These are phyloP conservation scores for Andrena hattorfiana DNA, from an alignment of 2,888 invertebrate genomes.

Conservation along the genomic window DNA sequence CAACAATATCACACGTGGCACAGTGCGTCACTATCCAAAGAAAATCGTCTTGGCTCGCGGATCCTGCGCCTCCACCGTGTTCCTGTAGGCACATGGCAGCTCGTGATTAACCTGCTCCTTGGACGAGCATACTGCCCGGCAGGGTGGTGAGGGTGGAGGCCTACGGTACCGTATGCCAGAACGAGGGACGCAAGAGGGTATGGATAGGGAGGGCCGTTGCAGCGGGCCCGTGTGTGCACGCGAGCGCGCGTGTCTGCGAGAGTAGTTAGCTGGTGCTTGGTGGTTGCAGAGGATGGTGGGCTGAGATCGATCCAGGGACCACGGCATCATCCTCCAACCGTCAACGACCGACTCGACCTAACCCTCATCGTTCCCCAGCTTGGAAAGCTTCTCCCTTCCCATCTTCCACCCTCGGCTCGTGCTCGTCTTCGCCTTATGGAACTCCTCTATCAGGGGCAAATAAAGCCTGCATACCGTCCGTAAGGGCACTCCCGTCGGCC, in stretches of 20 bases:
- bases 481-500: constrained; percentile 38
- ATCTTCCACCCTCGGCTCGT: constrained; percentile 3
- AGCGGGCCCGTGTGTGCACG: neutral
- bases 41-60: too few species aligned
- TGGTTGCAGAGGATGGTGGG: constrained; percentile 66
- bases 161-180: neutral
- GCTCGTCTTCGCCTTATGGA: constrained; percentile 55
- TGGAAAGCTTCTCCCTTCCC: constrained; percentile 14
- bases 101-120: neutral
- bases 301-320: constrained; percentile 79
- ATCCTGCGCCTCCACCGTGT: too few species aligned
- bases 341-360: constrained; percentile 72
- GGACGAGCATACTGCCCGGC: neutral
- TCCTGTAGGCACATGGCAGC: too few species aligned
- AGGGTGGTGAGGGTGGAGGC: neutral
- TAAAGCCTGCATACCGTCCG: constrained; percentile 63
- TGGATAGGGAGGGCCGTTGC: neutral
- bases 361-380: constrained; percentile 25
- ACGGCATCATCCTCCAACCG: constrained; percentile 78
- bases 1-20: too few species aligned
- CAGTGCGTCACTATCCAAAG: too few species aligned
- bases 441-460: constrained; percentile 68
- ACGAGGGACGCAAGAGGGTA: neutral
- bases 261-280: constrained; percentile 75
- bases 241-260: constrained; percentile 29